Evolutionary conservation across 2,797 vertebrate genomes (phyloP).

Genomic region (Ceryle rudis): DNA sequence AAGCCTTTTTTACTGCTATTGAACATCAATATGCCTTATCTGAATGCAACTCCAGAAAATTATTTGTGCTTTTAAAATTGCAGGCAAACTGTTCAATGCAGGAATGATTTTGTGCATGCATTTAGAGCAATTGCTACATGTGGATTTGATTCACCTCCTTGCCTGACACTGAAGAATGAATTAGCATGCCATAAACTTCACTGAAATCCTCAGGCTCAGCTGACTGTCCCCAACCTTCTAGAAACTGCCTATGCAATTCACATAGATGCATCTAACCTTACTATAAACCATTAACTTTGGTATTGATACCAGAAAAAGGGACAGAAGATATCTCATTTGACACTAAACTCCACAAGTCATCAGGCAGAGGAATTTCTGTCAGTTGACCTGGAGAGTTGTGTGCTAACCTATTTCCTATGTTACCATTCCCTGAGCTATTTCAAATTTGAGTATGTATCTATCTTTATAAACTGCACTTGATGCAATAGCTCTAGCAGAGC

Average conservation of each 20-base stretch:
- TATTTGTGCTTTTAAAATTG: conserved; percentile 47
- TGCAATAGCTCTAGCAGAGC: neutral
- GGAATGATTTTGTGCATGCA: neutral
- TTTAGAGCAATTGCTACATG: neutral
- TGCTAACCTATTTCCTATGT: neutral
- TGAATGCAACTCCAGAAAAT: conserved; percentile 14
- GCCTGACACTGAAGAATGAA: neutral
- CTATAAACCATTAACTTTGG: neutral
- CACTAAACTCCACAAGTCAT: neutral
- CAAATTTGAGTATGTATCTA: neutral
- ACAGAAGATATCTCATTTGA: neutral
- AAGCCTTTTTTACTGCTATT: conserved; percentile 10
- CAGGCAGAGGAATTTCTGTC: neutral
- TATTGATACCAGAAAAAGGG: neutral
- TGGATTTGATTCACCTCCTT: neutral
- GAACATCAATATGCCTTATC: conserved; percentile 16
- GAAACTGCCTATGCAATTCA: neutral
- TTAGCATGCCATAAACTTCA: neutral
- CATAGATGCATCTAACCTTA: neutral
- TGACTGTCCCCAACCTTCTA: neutral
- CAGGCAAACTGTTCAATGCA: neutral
- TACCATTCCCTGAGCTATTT: neutral
- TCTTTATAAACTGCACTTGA: neutral
- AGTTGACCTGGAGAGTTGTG: neutral
- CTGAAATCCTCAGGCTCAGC: neutral